Evolutionary conservation across 2,797 vertebrate species (phyloP).

Genomic region (Pantherophis vulpinus): DNA sequence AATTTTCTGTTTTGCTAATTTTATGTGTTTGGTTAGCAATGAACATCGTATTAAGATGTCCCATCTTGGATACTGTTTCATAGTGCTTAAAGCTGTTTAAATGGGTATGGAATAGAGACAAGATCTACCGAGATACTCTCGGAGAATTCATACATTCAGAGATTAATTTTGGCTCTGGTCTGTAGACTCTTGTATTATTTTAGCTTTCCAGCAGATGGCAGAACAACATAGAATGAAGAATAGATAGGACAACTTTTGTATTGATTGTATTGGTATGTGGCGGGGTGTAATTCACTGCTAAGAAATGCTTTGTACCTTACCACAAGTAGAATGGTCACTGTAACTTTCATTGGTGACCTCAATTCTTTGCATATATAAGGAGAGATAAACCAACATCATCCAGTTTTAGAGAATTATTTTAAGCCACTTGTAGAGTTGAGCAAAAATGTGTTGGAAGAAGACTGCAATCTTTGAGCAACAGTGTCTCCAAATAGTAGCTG

Average conservation of each 20-base stretch:
- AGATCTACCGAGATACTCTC: not conserved
- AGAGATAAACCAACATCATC: not conserved
- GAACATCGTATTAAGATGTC: not conserved
- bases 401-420: not conserved
- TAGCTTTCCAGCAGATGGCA: constrained; percentile 14
- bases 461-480: not conserved
- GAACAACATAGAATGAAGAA: not conserved
- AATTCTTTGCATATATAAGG: not conserved
- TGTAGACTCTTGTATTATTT: not conserved
- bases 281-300: not conserved
- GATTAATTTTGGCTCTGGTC: not conserved
- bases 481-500: not conserved
- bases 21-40: not conserved
- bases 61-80: not conserved
- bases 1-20: not conserved
- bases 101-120: not conserved
- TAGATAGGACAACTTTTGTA: not conserved
- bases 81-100: not conserved
- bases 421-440: not conserved
- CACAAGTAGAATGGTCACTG: not conserved
- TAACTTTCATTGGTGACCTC: not conserved
- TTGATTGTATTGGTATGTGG: not conserved
- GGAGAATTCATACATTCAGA: not conserved
- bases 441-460: not conserved
- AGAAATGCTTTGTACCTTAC: not conserved